Evolutionary conservation across 2,797 vertebrate genomes (phyloP).

Genomic region (Heterohyrax brucei): DNA sequence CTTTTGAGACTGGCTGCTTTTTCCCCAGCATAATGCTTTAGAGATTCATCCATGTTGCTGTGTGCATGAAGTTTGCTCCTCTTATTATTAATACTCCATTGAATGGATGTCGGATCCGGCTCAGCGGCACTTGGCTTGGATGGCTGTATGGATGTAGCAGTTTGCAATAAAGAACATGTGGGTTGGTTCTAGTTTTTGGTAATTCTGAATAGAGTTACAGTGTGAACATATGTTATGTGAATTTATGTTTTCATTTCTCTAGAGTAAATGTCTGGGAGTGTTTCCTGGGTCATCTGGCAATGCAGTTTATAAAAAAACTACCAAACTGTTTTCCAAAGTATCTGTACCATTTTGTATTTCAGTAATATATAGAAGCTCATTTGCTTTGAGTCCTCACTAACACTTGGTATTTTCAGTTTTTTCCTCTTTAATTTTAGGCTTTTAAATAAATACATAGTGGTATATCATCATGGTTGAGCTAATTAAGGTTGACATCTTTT

Average conservation of each 20-base stretch:
- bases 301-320: too few species aligned
- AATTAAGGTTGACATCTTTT: not conserved
- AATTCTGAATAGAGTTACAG: not conserved
- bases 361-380: not conserved
- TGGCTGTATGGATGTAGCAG: not conserved
- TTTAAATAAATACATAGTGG: not conserved
- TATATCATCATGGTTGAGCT: too few species aligned
- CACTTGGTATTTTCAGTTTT: not conserved
- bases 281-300: too few species aligned
- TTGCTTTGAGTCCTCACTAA: not conserved
- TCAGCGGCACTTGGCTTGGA: too few species aligned
- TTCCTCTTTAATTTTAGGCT: not conserved
- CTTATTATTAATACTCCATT: not conserved
- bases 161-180: too few species aligned
- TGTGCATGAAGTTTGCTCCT: not conserved
- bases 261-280: too few species aligned
- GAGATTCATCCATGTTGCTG: too few species aligned
- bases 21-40: too few species aligned
- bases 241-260: constrained; percentile 36
- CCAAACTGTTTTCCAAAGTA: too few species aligned
- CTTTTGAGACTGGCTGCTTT: too few species aligned
- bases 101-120: too few species aligned
- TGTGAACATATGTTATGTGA: not conserved
- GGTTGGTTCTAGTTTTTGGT: not conserved
- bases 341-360: too few species aligned